These are phyloP conservation scores for Aplysina aerophoba DNA, from an alignment of 37 sponge, comb jelly and placozoan species.

Conservation along the genomic window DNA sequence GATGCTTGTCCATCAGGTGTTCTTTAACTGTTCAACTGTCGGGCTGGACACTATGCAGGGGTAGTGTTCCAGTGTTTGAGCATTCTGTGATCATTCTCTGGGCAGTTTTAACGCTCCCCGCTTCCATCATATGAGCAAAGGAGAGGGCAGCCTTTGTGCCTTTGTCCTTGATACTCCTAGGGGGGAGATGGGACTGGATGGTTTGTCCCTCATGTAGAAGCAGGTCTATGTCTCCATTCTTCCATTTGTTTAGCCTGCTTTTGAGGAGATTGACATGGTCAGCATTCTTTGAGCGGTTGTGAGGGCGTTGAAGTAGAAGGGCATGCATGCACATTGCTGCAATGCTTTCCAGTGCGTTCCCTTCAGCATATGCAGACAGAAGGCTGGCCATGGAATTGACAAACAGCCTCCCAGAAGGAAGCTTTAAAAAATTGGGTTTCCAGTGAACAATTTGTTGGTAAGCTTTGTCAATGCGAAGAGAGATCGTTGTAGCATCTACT, in stretches of 20 bases:
- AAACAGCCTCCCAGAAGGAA: background rate
- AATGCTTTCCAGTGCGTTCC: no score
- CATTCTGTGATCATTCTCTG: background rate
- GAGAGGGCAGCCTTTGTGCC: background rate
- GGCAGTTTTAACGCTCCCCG: constrained; percentile 14
- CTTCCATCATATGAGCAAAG: constrained; percentile 13
- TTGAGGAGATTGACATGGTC: background rate
- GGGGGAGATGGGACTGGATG: constrained; percentile 13
- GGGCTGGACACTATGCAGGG: background rate
- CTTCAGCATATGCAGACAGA: background rate
- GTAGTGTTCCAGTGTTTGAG: background rate
- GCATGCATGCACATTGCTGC: no score
- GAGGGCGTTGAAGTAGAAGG: no score
- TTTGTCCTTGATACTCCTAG: background rate
- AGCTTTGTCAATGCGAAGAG: no score
- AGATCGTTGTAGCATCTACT: background rate
- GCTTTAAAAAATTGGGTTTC: no score
- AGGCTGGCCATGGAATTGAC: background rate
- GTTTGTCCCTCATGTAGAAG: constrained; percentile 10
- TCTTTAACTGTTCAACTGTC: background rate
- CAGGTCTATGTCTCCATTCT: background rate
- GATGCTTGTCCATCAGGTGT: constrained; percentile 30
- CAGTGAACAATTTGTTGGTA: no score
- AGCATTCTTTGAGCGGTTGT: background rate
- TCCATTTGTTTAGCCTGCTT: background rate